Percentiles rank a stretch among this genome's conserved stretches.
These are phyloP conservation scores for Haliclona indistincta DNA, from an alignment of 37 sponge, comb jelly and placozoan genomes.

Conservation along the genomic window DNA sequence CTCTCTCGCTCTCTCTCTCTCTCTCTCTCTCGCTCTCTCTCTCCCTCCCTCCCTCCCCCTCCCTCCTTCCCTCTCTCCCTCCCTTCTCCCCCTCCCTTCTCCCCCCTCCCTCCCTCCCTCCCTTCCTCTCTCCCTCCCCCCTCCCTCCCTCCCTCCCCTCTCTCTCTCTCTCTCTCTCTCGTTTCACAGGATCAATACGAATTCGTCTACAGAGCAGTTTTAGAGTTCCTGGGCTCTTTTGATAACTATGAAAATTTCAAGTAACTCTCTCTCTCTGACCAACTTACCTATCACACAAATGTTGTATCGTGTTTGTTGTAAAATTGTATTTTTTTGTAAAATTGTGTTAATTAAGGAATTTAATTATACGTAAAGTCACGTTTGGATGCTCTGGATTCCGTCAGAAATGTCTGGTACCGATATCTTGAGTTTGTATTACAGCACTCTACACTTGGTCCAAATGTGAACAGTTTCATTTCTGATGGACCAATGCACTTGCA, in stretches of 20 bases:
- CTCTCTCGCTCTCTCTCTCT: too few relatives aligned
- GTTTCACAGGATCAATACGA: conserved; percentile 55
- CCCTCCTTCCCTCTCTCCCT: neutral
- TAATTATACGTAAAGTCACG: too few relatives aligned
- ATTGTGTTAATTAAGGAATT: too few relatives aligned
- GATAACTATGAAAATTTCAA: conserved; percentile 71
- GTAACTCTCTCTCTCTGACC: conserved; percentile 10
- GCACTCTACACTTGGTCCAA: too few relatives aligned
- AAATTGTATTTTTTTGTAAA: neutral
- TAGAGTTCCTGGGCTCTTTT: conserved; percentile 75
- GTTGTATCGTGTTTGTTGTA: neutral
- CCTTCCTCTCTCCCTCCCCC: conserved; percentile 9
- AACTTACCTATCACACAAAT: neutral
- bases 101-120: conserved; percentile 7
- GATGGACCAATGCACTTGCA: too few relatives aligned
- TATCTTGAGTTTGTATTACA: too few relatives aligned
- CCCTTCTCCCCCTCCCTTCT: neutral
- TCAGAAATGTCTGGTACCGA: too few relatives aligned
- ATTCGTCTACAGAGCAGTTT: conserved; percentile 54
- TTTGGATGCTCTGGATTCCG: too few relatives aligned
- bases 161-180: conserved; percentile 1
- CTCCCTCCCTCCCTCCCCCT: conserved; percentile 3
- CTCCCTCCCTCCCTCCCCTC: neutral
- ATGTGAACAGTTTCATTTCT: too few relatives aligned
- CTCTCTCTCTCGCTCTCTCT: too few relatives aligned